These are phyloP conservation scores for Pseudorectes ferrugineus DNA, from an alignment of 2,113 vertebrate genomes.

Conservation along the genomic window DNA sequence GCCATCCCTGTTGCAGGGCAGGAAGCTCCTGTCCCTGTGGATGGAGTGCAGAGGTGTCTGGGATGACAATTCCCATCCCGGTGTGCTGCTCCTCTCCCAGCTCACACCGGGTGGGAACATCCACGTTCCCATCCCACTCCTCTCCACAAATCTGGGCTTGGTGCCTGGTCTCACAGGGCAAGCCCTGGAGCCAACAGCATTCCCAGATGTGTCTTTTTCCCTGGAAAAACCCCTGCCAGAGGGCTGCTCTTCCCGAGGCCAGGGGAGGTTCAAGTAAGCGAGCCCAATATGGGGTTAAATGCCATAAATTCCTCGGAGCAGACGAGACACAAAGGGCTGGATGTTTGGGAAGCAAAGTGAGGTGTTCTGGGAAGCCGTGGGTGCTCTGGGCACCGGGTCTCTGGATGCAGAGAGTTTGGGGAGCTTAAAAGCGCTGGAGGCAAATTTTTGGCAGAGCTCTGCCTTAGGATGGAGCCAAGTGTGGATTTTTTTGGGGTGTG, in stretches of 20 bases:
- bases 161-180: accelerated
- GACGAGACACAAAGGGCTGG: not conserved
- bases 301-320: not conserved
- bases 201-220: not conserved
- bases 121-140: not conserved
- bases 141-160: accelerated
- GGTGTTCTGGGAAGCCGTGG: not conserved
- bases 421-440: not conserved
- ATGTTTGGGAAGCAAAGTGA: not conserved
- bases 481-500: accelerated
- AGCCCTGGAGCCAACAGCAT: not conserved
- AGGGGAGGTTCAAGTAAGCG: accelerated
- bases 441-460: not conserved
- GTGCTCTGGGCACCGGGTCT: not conserved
- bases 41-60: not conserved
- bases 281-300: accelerated
- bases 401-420: not conserved
- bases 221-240: not conserved
- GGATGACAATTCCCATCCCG: not conserved
- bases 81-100: not conserved
- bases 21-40: not conserved
- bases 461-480: not conserved
- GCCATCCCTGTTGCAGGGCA: not conserved
- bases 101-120: not conserved
- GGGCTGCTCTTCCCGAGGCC: not conserved